These are phyloP conservation scores for Microcebus jonahi DNA, from an alignment of 2,113 vertebrate species.

Conservation along the genomic window DNA sequence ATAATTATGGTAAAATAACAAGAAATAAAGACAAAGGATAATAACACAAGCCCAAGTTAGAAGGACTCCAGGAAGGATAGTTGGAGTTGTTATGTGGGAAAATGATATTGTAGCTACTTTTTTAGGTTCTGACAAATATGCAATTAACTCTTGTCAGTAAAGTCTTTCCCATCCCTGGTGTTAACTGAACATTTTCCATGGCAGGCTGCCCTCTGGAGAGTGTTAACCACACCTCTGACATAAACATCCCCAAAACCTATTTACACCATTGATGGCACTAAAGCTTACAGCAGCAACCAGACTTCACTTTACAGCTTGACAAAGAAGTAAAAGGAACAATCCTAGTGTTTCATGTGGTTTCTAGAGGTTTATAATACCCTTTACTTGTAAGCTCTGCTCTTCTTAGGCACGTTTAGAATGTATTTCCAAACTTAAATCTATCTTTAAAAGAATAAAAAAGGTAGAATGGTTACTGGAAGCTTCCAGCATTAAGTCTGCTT, in stretches of 20 bases:
- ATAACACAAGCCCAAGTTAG: background rate
- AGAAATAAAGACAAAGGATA: background rate
- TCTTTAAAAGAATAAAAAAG: background rate
- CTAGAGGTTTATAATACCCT: background rate
- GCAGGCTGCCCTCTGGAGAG: background rate
- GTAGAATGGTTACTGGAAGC: background rate
- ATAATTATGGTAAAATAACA: background rate
- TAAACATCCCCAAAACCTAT: background rate
- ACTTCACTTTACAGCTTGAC: constrained; percentile 18
- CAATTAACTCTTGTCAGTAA: background rate
- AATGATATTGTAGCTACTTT: background rate
- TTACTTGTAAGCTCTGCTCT: background rate
- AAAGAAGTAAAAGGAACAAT: constrained; percentile 22
- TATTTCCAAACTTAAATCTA: background rate
- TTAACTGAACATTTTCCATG: background rate
- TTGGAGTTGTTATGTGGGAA: background rate
- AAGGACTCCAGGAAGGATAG: background rate
- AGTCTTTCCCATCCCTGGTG: background rate
- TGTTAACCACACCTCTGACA: constrained; percentile 46
- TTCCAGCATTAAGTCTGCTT: background rate
- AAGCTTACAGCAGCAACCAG: background rate
- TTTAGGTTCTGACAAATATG: background rate
- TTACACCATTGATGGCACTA: background rate
- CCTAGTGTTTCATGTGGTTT: background rate
- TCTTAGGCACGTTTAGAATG: background rate